A percentile compares a stretch with the other conserved stretches of the same genome.
These are phyloP conservation scores for Diploptera punctata DNA, from an alignment of 2,888 invertebrate genomes.

Conservation along the genomic window DNA sequence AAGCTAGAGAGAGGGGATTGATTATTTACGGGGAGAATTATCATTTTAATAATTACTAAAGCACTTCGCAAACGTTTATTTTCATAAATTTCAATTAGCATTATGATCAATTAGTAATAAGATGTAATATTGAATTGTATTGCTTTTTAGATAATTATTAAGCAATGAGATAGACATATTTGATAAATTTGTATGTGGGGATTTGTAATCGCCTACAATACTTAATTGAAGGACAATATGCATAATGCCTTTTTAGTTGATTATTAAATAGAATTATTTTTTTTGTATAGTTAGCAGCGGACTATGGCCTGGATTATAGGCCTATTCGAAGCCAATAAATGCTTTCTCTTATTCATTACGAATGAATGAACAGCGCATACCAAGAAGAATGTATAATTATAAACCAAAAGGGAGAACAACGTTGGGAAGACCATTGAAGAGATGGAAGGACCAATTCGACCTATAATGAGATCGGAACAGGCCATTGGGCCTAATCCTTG, in stretches of 20 bases:
- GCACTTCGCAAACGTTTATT: background rate
- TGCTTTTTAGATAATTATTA: background rate
- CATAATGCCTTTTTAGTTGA: background rate
- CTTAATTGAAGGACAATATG: background rate
- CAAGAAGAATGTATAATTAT: too few relatives aligned
- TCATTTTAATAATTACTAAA: constrained; percentile 5
- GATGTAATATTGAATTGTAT: too few relatives aligned
- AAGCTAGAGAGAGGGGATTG: background rate
- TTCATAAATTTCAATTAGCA: background rate
- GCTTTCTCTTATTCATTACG: background rate
- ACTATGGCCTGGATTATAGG: background rate
- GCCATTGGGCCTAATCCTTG: too few relatives aligned
- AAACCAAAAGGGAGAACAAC: too few relatives aligned
- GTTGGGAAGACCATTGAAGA: too few relatives aligned
- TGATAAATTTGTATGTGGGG: background rate
- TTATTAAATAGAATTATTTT: background rate
- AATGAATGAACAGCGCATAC: too few relatives aligned
- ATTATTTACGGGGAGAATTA: background rate
- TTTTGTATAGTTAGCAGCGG: background rate
- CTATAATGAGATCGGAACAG: too few relatives aligned
- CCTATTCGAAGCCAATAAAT: background rate
- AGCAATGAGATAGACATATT: background rate
- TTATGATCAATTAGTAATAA: too few relatives aligned
- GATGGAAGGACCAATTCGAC: too few relatives aligned
- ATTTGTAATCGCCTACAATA: background rate